Evolutionary conservation across 1,140 invertebrate species (phyloP), one percentile per base, ranked within the genome.

Genomic region (Coenobita brevimanus): DNA sequence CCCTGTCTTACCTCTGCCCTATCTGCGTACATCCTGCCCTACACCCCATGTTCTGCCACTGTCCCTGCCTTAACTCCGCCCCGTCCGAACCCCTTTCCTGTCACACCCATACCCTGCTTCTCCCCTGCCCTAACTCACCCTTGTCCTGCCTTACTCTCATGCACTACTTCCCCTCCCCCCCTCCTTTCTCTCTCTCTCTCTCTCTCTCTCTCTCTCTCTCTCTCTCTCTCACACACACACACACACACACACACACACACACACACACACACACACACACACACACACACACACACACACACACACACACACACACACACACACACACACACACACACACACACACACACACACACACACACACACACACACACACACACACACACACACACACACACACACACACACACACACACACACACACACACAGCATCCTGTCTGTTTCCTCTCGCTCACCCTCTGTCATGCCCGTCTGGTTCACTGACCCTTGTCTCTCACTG

Each of bases 181-280:
- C 10, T 13, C n/a, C 54, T 57, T 13, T 13, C 62, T 67, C n/a
- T 67, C 15, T 24, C n/a, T 67, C 62, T 67, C 62, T 24, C 62
- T 67, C n/a, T 67, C 62, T 21, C 62, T 67, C n/a, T 67, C 13
- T 67, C 62, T 30, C 3, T 64, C 62, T 4, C 62, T 17, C 30
- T 57, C n/a, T 62, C 57, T 17, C 57, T 62, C n/a, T n/a, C 57
- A 62, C 57, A 62, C 57, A 62, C 57, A 62, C 57, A 62, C 57
- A 62, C 57, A 62, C 57, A 62, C 57, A 62, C 57, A 62, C 57
- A 62, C 57, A 62, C 57, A 62, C 57, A 62, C 57, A 62, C 57
- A 62, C 57, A 62, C 57, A 62, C 57, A 62, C 57, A 62, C 57
- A 62, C 57, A 62, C 57, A 62, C 57, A 62, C 57, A 62, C 57